Evolutionary conservation across 2,888 invertebrate genomes (phyloP), one percentile per base, ranked within the genome.

Genomic region (Alviniconcha strummeri): DNA sequence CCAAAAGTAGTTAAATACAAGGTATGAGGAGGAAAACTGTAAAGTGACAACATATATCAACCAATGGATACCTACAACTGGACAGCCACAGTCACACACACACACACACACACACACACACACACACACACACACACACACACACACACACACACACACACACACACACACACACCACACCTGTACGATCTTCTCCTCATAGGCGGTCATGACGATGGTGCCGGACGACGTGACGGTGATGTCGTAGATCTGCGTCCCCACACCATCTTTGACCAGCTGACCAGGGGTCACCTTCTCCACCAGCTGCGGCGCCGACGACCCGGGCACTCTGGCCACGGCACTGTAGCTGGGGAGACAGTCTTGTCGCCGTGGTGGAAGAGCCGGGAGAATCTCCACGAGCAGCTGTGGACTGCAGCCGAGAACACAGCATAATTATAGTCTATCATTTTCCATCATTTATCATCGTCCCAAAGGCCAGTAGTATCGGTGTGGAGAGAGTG

Each of bases 201-300:
- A 72, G 7, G 71, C 64, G 6, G 81, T 82, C 84, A 84, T 81
- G 79, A 84, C 81, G n/a, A 81, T 64, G 17, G 36, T 60, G 56
- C 84, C 84, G 13, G 57, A 36, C 15, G 69, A 17, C 77, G 69
- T 77, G 11, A 84, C 84, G 1, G 81, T 71, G 19, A 84, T 78
- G 78, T 82, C 84, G 72, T 77, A 84, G 52, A 84, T 64, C 36
- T 84, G 84, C 55, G 71, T 78, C 7, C 67, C 56, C 4, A 72
- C 15, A 17, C 72, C 81, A 8, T 83, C 69, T 17, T 6, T 69
- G 8, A 60, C 60, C 52, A 79, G 15, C 54, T 52, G 17, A 6
- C 79, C n/a, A 11, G 80, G 80, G 17, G 67, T n/a, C n/a, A 80
- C 69, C 69, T 17, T 67, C 80, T 80, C 80, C 55, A 80, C 19